phyloP scores from a whole-genome alignment of 2,888 invertebrate species.

The Scaptomyza flava region DNA sequence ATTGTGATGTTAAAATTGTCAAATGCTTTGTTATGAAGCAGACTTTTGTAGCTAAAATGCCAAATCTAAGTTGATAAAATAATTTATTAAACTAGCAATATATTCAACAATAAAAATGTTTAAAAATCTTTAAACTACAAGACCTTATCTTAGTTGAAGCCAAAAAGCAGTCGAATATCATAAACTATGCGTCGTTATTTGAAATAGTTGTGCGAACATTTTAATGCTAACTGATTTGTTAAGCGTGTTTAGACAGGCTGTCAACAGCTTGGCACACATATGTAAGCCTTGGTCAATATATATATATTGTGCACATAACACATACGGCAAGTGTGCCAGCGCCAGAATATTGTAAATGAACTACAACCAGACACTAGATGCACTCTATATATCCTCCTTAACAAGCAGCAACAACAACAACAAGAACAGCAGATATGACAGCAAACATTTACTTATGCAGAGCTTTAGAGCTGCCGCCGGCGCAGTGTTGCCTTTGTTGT shows the following conservation, averaged over 20 bases:
- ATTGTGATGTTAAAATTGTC: neutral
- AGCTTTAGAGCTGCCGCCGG: slow-evolving; percentile 23
- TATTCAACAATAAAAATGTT: no score
- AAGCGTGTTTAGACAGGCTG: slow-evolving; percentile 18
- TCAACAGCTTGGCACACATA: slow-evolving; percentile 33
- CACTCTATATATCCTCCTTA: slow-evolving; percentile 10
- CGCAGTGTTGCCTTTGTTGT: neutral
- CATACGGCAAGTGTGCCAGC: slow-evolving; percentile 57
- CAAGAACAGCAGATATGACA: slow-evolving; percentile 47
- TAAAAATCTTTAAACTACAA: no score
- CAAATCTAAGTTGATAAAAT: neutral
- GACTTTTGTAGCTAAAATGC: neutral
- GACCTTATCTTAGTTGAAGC: neutral
- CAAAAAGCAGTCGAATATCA: neutral
- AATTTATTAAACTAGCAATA: no score
- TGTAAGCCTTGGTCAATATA: slow-evolving; percentile 19
- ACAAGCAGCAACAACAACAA: slow-evolving; percentile 26
- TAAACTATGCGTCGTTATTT: neutral
- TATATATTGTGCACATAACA: slow-evolving; percentile 35
- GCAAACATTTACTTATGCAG: slow-evolving; percentile 54
- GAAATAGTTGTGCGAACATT: slow-evolving; percentile 4
- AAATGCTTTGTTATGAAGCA: neutral
- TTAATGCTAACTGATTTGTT: slow-evolving; percentile 13
- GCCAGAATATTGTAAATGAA: slow-evolving; percentile 26
- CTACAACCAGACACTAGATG: slow-evolving; percentile 16